Evolutionary conservation across 1,140 invertebrate genomes (phyloP), one percentile per base, ranked within the genome.

Genomic region (Aphaenogaster ashmeadi): DNA sequence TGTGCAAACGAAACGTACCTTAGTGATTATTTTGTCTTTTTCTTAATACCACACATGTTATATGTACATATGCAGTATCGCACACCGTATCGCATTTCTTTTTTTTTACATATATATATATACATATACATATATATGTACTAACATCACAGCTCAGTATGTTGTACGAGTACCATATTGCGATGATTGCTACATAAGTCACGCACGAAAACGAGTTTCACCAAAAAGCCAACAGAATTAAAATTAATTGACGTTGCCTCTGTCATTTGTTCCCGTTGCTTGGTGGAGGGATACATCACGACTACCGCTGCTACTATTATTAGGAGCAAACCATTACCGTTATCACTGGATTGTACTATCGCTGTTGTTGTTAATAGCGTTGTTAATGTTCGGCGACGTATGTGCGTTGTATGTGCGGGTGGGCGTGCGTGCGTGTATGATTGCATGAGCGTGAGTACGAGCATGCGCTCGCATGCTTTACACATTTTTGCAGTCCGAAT

Each of bases 11-110:
- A 93, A 93, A 92, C 74, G 89, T 92, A 92, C 92, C 89, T 93
- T 93, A 94, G 91, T 94, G 87, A 92, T 93, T 93, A 94, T 93
- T 94, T 94, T 94, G 93, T 94, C 93, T 93, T 89, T 91, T 87
- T 92, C 87, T 92, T 93, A 92, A 93, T 66, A 88, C 54, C 77
- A 88, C 71, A 81, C 62, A 71, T 81, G 15, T 50, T 77, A 62
- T 80, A 67, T 21, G 38, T 41, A 81, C 54, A 67, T 44, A 86
- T 71, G 62, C 67, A 90, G 81, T 81, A 58, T 41, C 38, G 77
- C 89, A 91, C 87, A 86, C 18, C 52, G 89, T 88, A 81, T 50
- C 86, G 87, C 81, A 90, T 90, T 36, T 89, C 50, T 75, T 74
- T 89, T 91, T 58, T 56, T 88, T 58, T 21, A n/a, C 7, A 52